Percentiles rank a stretch among this genome's conserved stretches.
Evolutionary conservation across 1,140 invertebrate species (phyloP).

Genomic region (Ceratina japonica): DNA sequence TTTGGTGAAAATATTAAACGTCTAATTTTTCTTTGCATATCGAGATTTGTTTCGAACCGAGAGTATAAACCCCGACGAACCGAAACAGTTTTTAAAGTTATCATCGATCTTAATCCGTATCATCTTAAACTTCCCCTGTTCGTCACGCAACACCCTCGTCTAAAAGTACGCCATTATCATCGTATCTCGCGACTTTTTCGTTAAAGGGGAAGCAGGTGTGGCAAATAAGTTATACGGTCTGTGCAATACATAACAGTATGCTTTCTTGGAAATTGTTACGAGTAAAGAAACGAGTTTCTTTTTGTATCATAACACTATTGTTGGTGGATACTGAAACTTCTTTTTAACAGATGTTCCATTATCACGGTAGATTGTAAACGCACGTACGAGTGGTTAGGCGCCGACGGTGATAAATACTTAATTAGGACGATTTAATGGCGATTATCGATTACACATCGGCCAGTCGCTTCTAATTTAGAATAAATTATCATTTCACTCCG

Average conservation of each 20-base stretch:
- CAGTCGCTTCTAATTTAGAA: background rate
- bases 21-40: background rate
- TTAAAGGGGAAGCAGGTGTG: background rate
- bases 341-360: too few species aligned
- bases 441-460: too few species aligned
- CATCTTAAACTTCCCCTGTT: slow-evolving; percentile 10
- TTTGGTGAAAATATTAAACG: background rate
- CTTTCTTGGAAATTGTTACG: background rate
- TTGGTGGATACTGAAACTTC: too few species aligned
- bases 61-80: background rate
- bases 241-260: too few species aligned
- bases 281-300: too few species aligned
- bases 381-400: too few species aligned
- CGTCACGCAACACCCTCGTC: background rate
- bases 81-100: background rate
- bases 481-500: too few species aligned
- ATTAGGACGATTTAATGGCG: too few species aligned
- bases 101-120: background rate
- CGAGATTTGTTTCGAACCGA: background rate
- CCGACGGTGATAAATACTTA: too few species aligned
- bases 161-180: background rate
- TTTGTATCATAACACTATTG: too few species aligned
- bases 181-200: background rate
- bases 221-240: background rate
- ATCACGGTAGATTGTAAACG: too few species aligned